Evolutionary conservation across 64 coral and sea anemone species (phyloP).

Genomic region (Montipora foliosa): DNA sequence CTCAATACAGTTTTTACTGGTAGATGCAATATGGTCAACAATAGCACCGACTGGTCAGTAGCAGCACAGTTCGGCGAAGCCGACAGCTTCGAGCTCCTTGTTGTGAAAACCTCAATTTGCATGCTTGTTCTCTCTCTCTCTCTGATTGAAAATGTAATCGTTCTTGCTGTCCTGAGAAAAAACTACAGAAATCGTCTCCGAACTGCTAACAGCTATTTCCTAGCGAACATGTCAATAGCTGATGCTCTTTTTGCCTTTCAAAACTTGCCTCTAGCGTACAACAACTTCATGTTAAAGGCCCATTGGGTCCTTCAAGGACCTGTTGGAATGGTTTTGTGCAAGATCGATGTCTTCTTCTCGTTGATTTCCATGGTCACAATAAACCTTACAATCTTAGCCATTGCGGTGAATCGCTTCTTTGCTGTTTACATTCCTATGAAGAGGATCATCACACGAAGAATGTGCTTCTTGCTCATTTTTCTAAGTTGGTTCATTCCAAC

Average conservation of each 20-base stretch:
- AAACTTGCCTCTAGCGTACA: conserved; percentile 26
- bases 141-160: not conserved
- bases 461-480: conserved; percentile 18
- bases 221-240: conserved; percentile 25
- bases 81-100: not conserved
- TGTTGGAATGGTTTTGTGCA: conserved; percentile 9
- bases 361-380: conserved; percentile 20
- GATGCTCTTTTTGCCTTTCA: conserved; percentile 30
- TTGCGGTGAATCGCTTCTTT: not conserved
- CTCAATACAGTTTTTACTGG: too few relatives aligned
- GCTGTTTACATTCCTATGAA: not conserved
- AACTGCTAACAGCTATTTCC: conserved; percentile 14
- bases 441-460: not conserved
- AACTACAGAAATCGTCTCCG: not conserved
- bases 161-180: not conserved
- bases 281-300: not conserved
- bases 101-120: not conserved
- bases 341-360: conserved; percentile 10
- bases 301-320: conserved; percentile 10
- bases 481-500: conserved; percentile 10
- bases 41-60: not conserved
- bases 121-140: conserved; percentile 4
- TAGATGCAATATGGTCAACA: not conserved
- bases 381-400: conserved; percentile 32
- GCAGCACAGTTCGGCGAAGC: not conserved